These are phyloP conservation scores for Chesias legatella DNA, from an alignment of 2,888 invertebrate species.

Conservation along the genomic window DNA sequence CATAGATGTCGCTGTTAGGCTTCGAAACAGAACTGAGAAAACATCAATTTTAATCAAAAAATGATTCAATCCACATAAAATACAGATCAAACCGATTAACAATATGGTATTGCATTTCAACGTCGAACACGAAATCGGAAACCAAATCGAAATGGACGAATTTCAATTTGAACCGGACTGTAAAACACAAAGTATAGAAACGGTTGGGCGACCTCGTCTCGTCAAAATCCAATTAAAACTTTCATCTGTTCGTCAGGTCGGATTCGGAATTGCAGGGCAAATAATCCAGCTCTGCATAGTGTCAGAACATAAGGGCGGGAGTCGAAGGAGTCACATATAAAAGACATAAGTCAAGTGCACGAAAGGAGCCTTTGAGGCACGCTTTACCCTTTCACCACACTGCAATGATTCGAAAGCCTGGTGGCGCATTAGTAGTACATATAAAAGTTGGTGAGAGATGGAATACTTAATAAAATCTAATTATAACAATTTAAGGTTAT, in stretches of 20 bases:
- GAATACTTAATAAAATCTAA: too few species aligned
- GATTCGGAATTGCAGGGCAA: constrained; percentile 11
- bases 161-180: constrained; percentile 12
- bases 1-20: constrained; percentile 21
- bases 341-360: too few species aligned
- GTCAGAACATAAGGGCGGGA: constrained; percentile 1
- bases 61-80: neutral
- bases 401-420: too few species aligned
- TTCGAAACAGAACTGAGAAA: neutral
- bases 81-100: neutral
- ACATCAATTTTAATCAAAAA: too few species aligned
- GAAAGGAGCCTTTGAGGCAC: too few species aligned
- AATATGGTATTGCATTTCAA: neutral
- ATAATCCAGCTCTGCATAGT: constrained; percentile 5
- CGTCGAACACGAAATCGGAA: constrained; percentile 4
- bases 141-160: constrained; percentile 18
- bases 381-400: too few species aligned
- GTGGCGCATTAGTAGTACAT: too few species aligned
- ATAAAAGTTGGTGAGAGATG: too few species aligned
- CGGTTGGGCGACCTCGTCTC: constrained; percentile 7
- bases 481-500: too few species aligned
- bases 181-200: constrained; percentile 19
- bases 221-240: constrained; percentile 29
- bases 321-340: too few species aligned
- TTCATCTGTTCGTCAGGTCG: constrained; percentile 14